Base-by-base conservation (phyloP, 2,797 vertebrate species). In the Triplophysa bombifrons region DNA sequence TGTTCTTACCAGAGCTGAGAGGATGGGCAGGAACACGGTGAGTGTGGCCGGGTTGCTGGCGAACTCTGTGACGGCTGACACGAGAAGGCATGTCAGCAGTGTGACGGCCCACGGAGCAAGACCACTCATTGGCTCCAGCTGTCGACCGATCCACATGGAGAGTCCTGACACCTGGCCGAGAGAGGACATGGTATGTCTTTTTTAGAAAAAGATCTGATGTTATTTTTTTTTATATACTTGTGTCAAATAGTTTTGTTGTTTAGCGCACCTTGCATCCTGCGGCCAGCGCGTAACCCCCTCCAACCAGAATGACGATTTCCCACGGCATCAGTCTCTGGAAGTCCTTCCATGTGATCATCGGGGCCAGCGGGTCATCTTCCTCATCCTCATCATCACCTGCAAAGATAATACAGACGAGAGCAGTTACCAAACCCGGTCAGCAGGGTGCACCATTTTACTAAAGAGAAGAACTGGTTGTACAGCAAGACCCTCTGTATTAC, bases 241-340 rank as follows among this genome's bases (percentile, higher is more conserved):
- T 34, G 6, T 34, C 34, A 34, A 38, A 38, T 38, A 7, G 5
- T 38, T 38, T 38, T 1, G 34, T 38, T 38, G 34, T 38, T 7
- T 1, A 38, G 34, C 34, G 8, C 34, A 99, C 98, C 96, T 98
- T 98, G 90, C 97, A 98, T 58, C 98, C 97, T 22, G 98, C 97
- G 34, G 98, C 98, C 85, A 99, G 91, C 0, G 97, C 97, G 0
- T 99, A 99, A 58, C 98, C 98, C 34, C 97, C 98, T 83, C 97
- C 98, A 67, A 99, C 98, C 84, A 99, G 91, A 82, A 99, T 96
- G 55, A 99, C 97, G 1, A 99, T 99, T 90, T 99, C 98, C 98
- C 98, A 99, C 1, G 98, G 98, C 98, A 99, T 99, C 78, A 97
- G 95, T 82, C 91, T 96, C 92, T 99, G 96, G 84, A 99, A 99